Evolutionary conservation across 2,888 invertebrate genomes (phyloP), one percentile per base, ranked within the genome.

Genomic region (Xanthia icteritia): DNA sequence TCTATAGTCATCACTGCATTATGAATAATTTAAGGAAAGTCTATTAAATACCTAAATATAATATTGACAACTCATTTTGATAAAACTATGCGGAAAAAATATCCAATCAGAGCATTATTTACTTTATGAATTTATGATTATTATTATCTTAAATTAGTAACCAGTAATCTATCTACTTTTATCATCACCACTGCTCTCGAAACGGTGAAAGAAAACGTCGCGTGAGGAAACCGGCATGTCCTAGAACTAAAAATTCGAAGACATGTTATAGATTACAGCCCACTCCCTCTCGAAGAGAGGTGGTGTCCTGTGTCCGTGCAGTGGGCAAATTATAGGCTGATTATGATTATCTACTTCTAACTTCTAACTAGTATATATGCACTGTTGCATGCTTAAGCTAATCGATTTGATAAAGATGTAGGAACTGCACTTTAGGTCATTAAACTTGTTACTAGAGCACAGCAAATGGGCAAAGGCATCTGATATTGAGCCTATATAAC

Each of bases 371-470:
- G n/a, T n/a, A n/a, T n/a, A n/a, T n/a, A 51, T 8, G 13, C 42
- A 42, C 6, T 39, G n/a, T 61, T 54, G 15, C 39, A 45, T 39
- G 45, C 54, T 58, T 15, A 56, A 17, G 11, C 11, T n/a, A 20
- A 85, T 58, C 17, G 1, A 31, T 66, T 61, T 66, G 36, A 39
- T 48, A 39, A 31, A 15, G 17, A 77, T 15, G 31, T 13, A 54
- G 27, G 56, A 17, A 78, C 23, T 54, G 74, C 58, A 68, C 11
- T 60, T 1, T 51, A 36, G 36, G 66, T 84, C 80, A 71, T 67
- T 80, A 61, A 58, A 51, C 81, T 67, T 15, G 58, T n/a, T 64
- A 27, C 8, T 84, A 17, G 58, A 71, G 48, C 54, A 66, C 15
- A 56, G 31, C 13, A 78, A 54, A 83, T 61, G n/a, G 23, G 4